A percentile compares a stretch with the other conserved stretches of the same genome.
These are phyloP conservation scores for Barypeithes pellucidus DNA, from an alignment of 2,888 invertebrate species.

Conservation along the genomic window DNA sequence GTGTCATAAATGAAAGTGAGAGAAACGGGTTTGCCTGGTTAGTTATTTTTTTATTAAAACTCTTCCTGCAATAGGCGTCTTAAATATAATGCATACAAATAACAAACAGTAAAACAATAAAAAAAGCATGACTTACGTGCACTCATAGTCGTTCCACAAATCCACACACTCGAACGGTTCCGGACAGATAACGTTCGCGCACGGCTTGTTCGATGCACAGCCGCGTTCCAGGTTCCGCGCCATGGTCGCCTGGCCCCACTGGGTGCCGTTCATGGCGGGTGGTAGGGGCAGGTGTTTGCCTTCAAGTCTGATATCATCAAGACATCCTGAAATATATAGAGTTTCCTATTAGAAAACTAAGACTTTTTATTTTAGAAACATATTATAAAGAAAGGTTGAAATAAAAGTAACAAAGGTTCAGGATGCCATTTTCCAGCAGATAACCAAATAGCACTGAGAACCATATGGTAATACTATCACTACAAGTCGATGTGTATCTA, in stretches of 20 bases:
- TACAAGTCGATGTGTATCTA: too few species aligned
- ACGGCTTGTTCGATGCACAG: constrained; percentile 96
- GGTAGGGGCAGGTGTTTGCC: constrained; percentile 95
- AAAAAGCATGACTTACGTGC: constrained; percentile 86
- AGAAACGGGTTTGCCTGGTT: too few species aligned
- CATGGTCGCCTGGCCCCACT: constrained; percentile 97
- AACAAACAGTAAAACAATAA: constrained; percentile 3
- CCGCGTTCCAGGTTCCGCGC: constrained; percentile 92
- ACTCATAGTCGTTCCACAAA: constrained; percentile 98
- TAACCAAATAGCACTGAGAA: too few species aligned
- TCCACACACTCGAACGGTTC: constrained; percentile 96
- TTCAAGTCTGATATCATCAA: constrained; percentile 90
- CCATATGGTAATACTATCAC: too few species aligned
- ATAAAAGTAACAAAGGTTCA: too few species aligned
- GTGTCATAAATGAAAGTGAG: too few species aligned
- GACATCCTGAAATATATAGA: constrained; percentile 78
- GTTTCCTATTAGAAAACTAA: too few species aligned
- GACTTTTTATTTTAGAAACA: too few species aligned
- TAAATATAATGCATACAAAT: background rate
- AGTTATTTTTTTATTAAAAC: too few species aligned
- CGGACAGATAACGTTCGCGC: constrained; percentile 94
- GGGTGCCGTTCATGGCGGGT: constrained; percentile 95
- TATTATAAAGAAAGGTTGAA: too few species aligned
- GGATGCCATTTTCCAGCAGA: too few species aligned
- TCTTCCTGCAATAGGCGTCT: too few species aligned